These are phyloP conservation scores for Chaenocephalus aceratus DNA, from an alignment of 2,113 vertebrate genomes.

Conservation along the genomic window DNA sequence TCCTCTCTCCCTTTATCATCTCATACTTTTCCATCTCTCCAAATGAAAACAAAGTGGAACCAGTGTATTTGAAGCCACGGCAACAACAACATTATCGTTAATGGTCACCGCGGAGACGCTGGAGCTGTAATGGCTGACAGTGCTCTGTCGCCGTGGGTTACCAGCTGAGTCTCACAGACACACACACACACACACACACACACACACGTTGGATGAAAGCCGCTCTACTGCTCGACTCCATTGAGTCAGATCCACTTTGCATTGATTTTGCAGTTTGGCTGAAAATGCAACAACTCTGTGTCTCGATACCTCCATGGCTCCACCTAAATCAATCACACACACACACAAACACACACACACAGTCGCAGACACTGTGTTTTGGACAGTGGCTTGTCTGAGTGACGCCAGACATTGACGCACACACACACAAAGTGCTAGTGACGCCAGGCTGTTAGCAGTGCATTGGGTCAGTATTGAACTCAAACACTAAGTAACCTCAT, in stretches of 20 bases:
- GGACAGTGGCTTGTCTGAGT: constrained; percentile 65
- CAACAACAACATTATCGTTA: constrained; percentile 78
- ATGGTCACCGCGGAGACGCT: constrained; percentile 72
- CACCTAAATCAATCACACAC: constrained; percentile 72
- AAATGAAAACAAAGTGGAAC: constrained; percentile 68
- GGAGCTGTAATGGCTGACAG: constrained; percentile 72
- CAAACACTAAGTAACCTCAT: constrained; percentile 64
- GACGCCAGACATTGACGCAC: constrained; percentile 64
- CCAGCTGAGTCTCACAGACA: constrained; percentile 45
- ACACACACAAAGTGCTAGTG: constrained; percentile 50
- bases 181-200: constrained; percentile 31
- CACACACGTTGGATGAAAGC: constrained; percentile 42
- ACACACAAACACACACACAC: constrained; percentile 27
- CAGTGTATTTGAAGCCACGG: constrained; percentile 73
- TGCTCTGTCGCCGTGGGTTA: constrained; percentile 70
- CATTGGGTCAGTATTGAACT: constrained; percentile 72
- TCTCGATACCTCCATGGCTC: constrained; percentile 73
- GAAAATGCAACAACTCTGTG: constrained; percentile 73
- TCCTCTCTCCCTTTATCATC: not conserved
- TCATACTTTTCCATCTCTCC: not conserved
- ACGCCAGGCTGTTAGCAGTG: constrained; percentile 69
- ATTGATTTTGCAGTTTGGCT: constrained; percentile 82
- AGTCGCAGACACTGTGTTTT: constrained; percentile 42
- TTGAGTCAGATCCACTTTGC: constrained; percentile 77
- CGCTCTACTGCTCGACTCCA: constrained; percentile 57